A percentile compares a stretch with the other conserved stretches of the same genome.
Conservation (phyloP, 2,113 vertebrate species). For the Peromyscus polionotus region DNA sequence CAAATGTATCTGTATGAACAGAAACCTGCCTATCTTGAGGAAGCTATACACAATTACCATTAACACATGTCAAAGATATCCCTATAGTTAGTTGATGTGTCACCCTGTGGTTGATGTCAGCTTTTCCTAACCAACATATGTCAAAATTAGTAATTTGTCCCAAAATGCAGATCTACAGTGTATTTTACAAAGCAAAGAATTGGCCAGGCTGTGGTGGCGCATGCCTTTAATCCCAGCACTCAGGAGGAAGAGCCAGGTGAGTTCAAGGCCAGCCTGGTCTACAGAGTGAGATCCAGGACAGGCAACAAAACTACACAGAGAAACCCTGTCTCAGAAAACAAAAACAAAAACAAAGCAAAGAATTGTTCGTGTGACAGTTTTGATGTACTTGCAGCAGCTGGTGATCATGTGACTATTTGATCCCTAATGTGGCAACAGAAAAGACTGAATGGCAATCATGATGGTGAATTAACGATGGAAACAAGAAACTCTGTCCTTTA, state of each 20-base stretch:
- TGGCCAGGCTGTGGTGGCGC: neutral
- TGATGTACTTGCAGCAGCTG: neutral
- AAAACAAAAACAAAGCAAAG: no score
- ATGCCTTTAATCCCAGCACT: no score
- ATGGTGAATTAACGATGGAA: neutral
- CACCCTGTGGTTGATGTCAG: neutral
- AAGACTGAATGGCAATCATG: neutral
- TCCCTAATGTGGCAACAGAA: neutral
- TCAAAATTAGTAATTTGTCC: neutral
- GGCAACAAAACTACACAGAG: no score
- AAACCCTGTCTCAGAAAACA: no score
- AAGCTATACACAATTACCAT: fast-evolving
- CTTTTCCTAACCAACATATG: neutral
- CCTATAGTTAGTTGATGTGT: conserved; percentile 17
- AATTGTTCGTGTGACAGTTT: neutral
- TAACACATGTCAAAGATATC: conserved; percentile 43
- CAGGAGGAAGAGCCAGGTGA: no score
- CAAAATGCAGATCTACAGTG: neutral
- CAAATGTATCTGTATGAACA: neutral
- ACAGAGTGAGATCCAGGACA: no score
- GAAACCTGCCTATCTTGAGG: neutral
- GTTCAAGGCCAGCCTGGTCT: no score
- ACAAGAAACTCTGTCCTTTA: neutral
- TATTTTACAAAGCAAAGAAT: neutral
- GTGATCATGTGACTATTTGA: neutral